These are phyloP conservation scores for Nothocercus nigrocapillus DNA, from an alignment of 2,113 vertebrate genomes.

Conservation along the genomic window DNA sequence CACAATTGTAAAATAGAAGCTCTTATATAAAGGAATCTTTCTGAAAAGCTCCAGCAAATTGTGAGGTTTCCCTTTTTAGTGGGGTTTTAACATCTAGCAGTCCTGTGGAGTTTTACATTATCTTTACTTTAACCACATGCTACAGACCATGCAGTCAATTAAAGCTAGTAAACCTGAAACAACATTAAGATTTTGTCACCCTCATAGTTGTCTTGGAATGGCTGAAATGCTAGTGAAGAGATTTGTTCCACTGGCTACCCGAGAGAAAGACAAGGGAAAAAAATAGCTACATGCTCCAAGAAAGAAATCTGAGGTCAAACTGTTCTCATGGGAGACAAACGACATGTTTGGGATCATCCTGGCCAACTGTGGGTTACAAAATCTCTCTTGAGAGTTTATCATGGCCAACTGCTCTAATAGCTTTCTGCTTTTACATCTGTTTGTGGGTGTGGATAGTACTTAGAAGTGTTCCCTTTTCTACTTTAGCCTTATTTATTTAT, in stretches of 20 bases:
- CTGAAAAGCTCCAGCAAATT: not conserved
- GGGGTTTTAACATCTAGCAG: not conserved
- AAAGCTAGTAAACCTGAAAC: not conserved
- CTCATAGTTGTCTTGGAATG: not conserved
- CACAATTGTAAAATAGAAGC: not conserved
- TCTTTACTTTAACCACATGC: not conserved
- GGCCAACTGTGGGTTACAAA: slow-evolving; percentile 22
- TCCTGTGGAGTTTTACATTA: not conserved
- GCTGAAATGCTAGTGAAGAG: not conserved
- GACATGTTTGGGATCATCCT: not conserved
- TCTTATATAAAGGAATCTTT: not conserved
- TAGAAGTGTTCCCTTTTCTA: not conserved
- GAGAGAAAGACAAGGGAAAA: not conserved
- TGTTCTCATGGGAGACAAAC: not conserved
- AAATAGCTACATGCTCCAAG: not conserved
- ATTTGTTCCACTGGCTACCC: not conserved
- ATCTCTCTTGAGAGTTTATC: not conserved
- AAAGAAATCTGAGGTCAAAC: slow-evolving; percentile 22
- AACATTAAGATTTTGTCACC: not conserved
- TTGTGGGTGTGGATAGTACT: slow-evolving; percentile 37
- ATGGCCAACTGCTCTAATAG: not conserved
- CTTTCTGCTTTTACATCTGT: slow-evolving; percentile 34
- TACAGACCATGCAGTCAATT: not conserved
- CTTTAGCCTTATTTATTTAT: not conserved
- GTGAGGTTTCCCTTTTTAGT: not conserved